Evolutionary conservation across 2,113 vertebrate genomes (phyloP).

Genomic region (Myocastor coypus): DNA sequence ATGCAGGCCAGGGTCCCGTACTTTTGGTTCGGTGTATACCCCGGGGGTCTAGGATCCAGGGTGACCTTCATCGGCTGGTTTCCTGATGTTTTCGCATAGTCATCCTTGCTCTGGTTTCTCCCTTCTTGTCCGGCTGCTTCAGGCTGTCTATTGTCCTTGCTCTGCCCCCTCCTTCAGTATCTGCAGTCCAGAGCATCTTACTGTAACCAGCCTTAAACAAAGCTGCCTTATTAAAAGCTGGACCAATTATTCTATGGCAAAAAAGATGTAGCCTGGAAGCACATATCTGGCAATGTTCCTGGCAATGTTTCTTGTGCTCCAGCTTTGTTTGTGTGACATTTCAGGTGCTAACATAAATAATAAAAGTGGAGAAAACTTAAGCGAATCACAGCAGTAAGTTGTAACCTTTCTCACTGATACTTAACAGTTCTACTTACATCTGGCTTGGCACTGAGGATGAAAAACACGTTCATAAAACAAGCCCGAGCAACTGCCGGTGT

Average conservation of each 20-base stretch:
- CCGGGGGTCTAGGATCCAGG: neutral
- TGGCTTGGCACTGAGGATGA: neutral
- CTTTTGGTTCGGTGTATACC: neutral
- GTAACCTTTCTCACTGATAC: neutral
- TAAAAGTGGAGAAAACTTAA: neutral
- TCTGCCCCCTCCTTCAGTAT: neutral
- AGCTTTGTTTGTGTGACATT: neutral
- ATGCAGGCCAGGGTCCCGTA: neutral
- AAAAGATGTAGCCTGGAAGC: neutral
- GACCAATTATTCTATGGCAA: neutral
- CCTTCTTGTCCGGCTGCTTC: neutral
- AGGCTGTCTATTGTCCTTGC: too few relatives aligned
- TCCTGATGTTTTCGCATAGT: neutral
- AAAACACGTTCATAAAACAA: neutral
- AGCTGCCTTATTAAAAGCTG: neutral
- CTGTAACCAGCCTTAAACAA: neutral
- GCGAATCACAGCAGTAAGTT: neutral
- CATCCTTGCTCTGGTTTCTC: neutral
- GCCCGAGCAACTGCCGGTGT: neutral
- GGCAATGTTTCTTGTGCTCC: neutral
- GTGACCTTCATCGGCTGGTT: neutral
- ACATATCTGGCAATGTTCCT: neutral
- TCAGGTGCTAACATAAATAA: neutral
- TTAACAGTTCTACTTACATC: neutral
- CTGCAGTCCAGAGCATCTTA: neutral